These are phyloP conservation scores for Apteryx mantelli DNA, from an alignment of 2,113 vertebrate genomes.

Conservation along the genomic window DNA sequence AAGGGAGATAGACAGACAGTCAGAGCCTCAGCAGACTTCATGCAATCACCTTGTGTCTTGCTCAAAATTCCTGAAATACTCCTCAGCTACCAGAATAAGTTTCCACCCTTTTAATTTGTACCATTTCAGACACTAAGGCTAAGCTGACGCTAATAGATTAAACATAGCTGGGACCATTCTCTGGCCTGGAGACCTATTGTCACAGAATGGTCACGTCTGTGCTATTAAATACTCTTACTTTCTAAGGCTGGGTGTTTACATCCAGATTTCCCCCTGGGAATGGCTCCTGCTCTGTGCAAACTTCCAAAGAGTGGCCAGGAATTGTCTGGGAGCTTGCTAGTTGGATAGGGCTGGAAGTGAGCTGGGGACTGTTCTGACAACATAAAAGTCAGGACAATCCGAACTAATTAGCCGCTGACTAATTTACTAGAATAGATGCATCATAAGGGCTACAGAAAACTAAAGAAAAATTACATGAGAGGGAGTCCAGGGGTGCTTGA, in stretches of 20 bases:
- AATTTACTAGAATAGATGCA: neutral
- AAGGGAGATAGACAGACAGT: neutral
- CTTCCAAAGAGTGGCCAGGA: neutral
- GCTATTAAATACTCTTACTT: neutral
- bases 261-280: neutral
- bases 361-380: neutral
- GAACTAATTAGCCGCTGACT: neutral
- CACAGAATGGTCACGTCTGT: neutral
- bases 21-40: neutral
- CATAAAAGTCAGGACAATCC: neutral
- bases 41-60: neutral
- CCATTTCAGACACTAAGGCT: neutral
- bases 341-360: neutral
- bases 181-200: neutral
- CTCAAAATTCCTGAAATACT: neutral
- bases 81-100: neutral
- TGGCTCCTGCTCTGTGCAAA: neutral
- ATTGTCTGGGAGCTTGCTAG: neutral
- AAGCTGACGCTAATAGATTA: neutral
- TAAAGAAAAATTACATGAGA: neutral
- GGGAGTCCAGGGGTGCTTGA: neutral
- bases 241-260: neutral
- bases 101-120: neutral
- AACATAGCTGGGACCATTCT: neutral
- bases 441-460: neutral